Conservation (phyloP, 2,888 invertebrate genomes). For the Sarcophaga variegata region DNA sequence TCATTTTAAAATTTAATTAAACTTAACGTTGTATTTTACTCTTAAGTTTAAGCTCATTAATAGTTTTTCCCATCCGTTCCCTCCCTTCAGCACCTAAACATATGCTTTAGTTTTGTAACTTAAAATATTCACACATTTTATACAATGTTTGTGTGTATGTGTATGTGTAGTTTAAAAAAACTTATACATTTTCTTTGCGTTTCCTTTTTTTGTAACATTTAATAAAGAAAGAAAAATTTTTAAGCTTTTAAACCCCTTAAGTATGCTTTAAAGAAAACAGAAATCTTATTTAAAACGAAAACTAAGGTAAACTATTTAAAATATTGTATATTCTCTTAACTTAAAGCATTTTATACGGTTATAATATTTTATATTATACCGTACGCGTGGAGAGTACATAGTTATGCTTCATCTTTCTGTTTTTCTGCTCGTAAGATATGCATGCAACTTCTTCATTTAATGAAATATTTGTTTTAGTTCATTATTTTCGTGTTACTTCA, state of each 20-base stretch:
- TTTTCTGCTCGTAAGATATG: neutral
- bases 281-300: neutral
- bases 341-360: too few relatives aligned
- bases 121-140: neutral
- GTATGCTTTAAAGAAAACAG: neutral
- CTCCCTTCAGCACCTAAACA: neutral
- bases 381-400: too few relatives aligned
- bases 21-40: neutral
- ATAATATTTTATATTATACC: too few relatives aligned
- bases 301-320: neutral
- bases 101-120: constrained; percentile 48
- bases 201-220: neutral
- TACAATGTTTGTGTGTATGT: too few relatives aligned
- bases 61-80: too few relatives aligned
- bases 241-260: constrained; percentile 22
- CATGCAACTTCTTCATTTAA: constrained; percentile 31
- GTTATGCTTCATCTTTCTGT: too few relatives aligned
- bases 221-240: neutral
- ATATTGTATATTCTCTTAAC: too few relatives aligned
- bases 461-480: constrained; percentile 61
- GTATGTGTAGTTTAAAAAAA: neutral
- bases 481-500: constrained; percentile 60
- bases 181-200: neutral
- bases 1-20: neutral
- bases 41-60: neutral